phyloP scores from a whole-genome alignment of 2,113 vertebrate genomes.

The Progne subis region DNA sequence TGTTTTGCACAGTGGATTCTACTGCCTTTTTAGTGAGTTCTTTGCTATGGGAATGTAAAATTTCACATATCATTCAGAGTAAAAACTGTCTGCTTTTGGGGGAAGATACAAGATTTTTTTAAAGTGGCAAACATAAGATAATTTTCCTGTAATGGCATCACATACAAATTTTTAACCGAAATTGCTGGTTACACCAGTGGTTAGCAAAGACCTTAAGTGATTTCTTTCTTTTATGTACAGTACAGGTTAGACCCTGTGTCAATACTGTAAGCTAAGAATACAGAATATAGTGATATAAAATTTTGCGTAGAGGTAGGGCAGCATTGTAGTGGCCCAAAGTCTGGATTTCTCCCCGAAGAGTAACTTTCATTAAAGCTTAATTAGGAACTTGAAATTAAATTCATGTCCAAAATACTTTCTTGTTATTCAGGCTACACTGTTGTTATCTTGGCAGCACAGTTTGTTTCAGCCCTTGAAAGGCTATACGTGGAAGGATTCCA shows the following conservation, averaged over 20 bases:
- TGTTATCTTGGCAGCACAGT: not conserved
- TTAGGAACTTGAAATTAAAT: constrained; percentile 9
- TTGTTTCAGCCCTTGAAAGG: not conserved
- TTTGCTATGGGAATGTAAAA: not conserved
- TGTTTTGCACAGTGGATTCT: not conserved
- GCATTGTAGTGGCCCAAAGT: not conserved
- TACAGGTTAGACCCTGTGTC: not conserved
- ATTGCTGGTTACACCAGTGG: not conserved
- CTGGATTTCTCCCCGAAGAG: not conserved
- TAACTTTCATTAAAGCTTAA: not conserved
- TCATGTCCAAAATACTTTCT: not conserved
- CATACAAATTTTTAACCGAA: not conserved
- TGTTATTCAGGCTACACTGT: not conserved
- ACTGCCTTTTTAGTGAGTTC: not conserved
- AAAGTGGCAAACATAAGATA: not conserved
- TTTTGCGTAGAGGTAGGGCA: not conserved
- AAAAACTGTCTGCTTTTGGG: not conserved
- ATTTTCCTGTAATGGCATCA: not conserved
- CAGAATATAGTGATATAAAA: not conserved
- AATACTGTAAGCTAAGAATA: not conserved
- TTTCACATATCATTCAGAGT: not conserved
- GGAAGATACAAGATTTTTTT: not conserved
- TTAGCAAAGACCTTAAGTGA: not conserved
- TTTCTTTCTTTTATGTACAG: not conserved
- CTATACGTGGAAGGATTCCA: not conserved